Evolutionary conservation across 2,888 invertebrate genomes (phyloP), one percentile per base, ranked within the genome.

Genomic region (Boloria selene): DNA sequence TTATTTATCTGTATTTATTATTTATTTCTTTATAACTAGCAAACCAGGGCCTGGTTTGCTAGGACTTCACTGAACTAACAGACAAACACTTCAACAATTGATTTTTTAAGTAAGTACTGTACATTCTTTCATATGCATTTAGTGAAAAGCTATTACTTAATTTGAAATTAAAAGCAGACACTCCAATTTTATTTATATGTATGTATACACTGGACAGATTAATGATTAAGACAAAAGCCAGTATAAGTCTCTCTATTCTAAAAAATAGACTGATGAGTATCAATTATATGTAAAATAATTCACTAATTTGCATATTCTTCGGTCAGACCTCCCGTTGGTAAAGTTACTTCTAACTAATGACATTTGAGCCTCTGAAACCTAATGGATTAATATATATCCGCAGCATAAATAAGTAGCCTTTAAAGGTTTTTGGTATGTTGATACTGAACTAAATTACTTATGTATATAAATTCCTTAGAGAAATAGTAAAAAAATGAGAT

Each of bases 341-440:
- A 55, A 55, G 22, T n/a, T 55, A 44, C 42, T n/a, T 16, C 38
- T 38, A 13, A 38, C 55, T n/a, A 16, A 31, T 13, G 55, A 44
- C 55, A n/a, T 44, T 44, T 44, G 55, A 44, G 55, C 18, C 18
- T 44, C 42, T 42, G 55, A 14, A 38, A 13, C 17, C 54, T 54
- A 44, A 44, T 55, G 55, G 42, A 44, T 55, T 44, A 22, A 18
- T 42, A 55, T 14, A 55, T 55, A 22, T 42, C 18, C 44, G 14
- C n/a, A 44, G 18, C 16, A 17, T 16, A 22, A 38, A 38, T 38
- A 7, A 10, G 10, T 10, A 7, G 3, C 10, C 42, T 44, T 55
- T 52, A 7, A 18, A 55, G 14, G 4, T 10, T 44, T n/a, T 55
- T 44, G 18, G 44, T 13, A 44, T 55, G 42, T 18, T 44, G 31